Conservation (phyloP, 2,888 invertebrate genomes). For the Pollenia labialis region DNA sequence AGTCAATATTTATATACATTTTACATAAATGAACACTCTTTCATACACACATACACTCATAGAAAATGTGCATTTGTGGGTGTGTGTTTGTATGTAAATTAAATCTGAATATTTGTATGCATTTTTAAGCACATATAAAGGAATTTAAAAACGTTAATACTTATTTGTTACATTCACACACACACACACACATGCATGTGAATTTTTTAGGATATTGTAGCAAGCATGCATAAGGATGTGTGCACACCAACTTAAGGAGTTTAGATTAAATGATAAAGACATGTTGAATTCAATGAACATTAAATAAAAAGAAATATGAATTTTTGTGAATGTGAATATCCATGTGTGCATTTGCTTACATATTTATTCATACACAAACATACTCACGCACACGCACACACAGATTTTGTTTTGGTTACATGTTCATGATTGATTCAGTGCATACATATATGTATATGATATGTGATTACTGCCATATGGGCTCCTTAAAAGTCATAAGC, state of each 20-base stretch:
- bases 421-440: no score
- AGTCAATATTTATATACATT: slow-evolving; percentile 62
- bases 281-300: slow-evolving; percentile 72
- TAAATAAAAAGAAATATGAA: slow-evolving; percentile 61
- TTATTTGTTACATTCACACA: slow-evolving; percentile 40
- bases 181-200: not conserved
- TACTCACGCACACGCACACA: not conserved
- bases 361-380: not conserved
- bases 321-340: slow-evolving; percentile 58
- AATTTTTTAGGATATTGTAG: not conserved
- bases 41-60: slow-evolving; percentile 16
- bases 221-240: slow-evolving; percentile 41
- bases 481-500: not conserved
- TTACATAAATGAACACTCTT: slow-evolving; percentile 51
- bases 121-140: slow-evolving; percentile 61
- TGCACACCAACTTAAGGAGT: slow-evolving; percentile 72
- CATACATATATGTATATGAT: not conserved
- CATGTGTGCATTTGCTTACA: slow-evolving; percentile 68
- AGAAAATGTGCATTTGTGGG: slow-evolving; percentile 46
- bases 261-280: slow-evolving; percentile 73
- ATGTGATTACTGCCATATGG: slow-evolving; percentile 2
- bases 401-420: not conserved
- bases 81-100: slow-evolving; percentile 22
- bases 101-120: slow-evolving; percentile 20
- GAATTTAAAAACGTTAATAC: slow-evolving; percentile 50